Conservation (phyloP, 1,140 invertebrate species). For the Drosophila bifasciata region DNA sequence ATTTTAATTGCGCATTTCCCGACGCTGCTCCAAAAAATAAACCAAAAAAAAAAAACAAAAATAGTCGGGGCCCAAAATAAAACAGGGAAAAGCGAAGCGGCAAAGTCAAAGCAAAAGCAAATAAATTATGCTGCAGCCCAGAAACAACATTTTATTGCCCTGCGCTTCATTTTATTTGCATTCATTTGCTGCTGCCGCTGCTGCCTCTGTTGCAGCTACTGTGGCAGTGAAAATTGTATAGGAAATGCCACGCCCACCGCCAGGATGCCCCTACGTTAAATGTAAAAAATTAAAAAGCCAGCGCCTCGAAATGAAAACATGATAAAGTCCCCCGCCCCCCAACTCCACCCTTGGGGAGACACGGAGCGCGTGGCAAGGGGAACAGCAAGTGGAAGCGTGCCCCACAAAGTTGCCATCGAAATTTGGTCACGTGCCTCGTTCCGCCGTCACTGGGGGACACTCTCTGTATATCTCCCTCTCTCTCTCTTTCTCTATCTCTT, state of each 20-base stretch:
- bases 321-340: slow-evolving; percentile 48
- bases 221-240: slow-evolving; percentile 38
- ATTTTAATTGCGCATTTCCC: slow-evolving; percentile 76
- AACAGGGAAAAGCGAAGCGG: slow-evolving; percentile 17
- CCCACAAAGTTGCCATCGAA: slow-evolving; percentile 71
- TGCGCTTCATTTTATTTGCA: slow-evolving; percentile 63
- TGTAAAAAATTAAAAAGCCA: slow-evolving; percentile 70
- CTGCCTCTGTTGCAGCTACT: slow-evolving; percentile 9
- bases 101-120: slow-evolving; percentile 61
- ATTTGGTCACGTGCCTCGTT: slow-evolving; percentile 69
- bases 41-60: slow-evolving; percentile 14
- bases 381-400: slow-evolving; percentile 5
- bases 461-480: slow-evolving; percentile 15
- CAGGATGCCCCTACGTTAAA: slow-evolving; percentile 17
- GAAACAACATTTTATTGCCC: slow-evolving; percentile 68
- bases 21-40: slow-evolving; percentile 4
- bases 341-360: not conserved
- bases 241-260: slow-evolving; percentile 19
- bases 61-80: not conserved
- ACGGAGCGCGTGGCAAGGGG: not conserved
- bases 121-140: slow-evolving; percentile 70
- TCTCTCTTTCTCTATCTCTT: slow-evolving; percentile 9
- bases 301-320: slow-evolving; percentile 66
- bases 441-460: not conserved
- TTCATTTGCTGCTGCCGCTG: slow-evolving; percentile 56